Percentiles rank a stretch among this genome's conserved stretches.
These are phyloP conservation scores for Pogoniulus pusillus DNA, from an alignment of 2,797 vertebrate genomes.

Conservation along the genomic window DNA sequence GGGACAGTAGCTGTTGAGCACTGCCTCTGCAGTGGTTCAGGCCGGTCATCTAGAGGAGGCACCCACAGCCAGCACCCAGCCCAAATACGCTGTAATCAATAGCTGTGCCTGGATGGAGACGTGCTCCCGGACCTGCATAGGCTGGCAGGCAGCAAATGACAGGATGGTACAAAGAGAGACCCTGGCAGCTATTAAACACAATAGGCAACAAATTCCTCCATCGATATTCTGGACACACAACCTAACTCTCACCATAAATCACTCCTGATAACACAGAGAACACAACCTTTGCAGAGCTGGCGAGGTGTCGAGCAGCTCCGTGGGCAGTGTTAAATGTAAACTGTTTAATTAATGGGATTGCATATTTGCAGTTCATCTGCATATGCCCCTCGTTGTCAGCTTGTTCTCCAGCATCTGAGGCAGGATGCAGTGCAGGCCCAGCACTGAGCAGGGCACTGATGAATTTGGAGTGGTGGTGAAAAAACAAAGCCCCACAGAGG, in stretches of 20 bases:
- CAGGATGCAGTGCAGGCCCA: background rate
- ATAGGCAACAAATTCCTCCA: constrained; percentile 40
- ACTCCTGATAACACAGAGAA: background rate
- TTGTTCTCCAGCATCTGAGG: background rate
- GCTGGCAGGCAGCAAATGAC: constrained; percentile 7
- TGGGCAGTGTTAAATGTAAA: background rate
- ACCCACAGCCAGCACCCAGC: background rate
- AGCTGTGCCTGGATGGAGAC: background rate
- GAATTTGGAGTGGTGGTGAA: background rate
- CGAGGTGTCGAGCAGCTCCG: background rate
- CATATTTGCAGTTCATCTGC: background rate
- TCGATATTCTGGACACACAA: constrained; percentile 49
- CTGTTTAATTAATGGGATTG: background rate
- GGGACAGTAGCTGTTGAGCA: accelerated
- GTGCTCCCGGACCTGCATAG: background rate
- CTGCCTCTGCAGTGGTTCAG: accelerated
- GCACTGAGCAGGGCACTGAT: background rate
- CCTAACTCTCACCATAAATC: constrained; percentile 28
- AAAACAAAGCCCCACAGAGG: accelerated
- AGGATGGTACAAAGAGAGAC: background rate
- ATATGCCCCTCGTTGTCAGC: background rate
- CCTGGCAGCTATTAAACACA: constrained; percentile 23
- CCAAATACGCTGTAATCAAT: background rate
- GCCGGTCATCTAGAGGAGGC: background rate
- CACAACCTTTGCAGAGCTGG: background rate